Percentiles rank a stretch among this genome's conserved stretches.
Conservation (phyloP, 2,113 vertebrate genomes). For the Nothobranchius furzeri region DNA sequence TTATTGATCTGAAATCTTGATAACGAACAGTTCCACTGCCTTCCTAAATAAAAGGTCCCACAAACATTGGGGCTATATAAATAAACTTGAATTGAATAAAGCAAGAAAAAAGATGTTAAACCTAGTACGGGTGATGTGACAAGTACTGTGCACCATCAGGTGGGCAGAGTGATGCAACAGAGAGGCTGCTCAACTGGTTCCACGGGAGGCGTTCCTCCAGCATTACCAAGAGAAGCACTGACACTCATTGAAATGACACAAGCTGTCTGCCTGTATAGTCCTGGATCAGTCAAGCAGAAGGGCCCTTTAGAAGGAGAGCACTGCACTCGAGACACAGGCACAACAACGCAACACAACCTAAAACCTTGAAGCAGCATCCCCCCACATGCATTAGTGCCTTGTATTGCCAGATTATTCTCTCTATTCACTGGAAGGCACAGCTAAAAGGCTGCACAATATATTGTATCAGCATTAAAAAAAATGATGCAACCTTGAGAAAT, state of each 20-base stretch:
- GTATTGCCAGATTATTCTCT: neutral
- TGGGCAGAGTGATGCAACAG: conserved; percentile 63
- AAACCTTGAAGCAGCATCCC: conserved; percentile 23
- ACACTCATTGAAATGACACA: conserved; percentile 64
- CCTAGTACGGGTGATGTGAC: conserved; percentile 36
- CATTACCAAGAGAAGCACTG: conserved; percentile 49
- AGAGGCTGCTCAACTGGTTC: conserved; percentile 72
- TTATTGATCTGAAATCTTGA: neutral
- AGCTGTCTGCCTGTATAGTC: conserved; percentile 58
- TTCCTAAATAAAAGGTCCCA: no score
- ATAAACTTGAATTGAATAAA: no score
- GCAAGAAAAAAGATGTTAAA: conserved; percentile 3
- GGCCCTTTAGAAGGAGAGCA: conserved; percentile 40
- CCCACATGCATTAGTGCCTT: conserved; percentile 17
- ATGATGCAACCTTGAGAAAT: no score
- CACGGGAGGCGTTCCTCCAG: conserved; percentile 54
- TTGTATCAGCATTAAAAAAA: neutral
- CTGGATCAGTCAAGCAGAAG: conserved; percentile 56
- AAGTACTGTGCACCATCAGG: conserved; percentile 56
- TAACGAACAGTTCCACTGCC: no score
- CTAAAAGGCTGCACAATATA: neutral
- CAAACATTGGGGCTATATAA: no score
- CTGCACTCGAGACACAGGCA: conserved; percentile 30
- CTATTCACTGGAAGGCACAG: neutral
- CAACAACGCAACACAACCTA: conserved; percentile 30